Base-by-base conservation (phyloP, 2,888 invertebrate species). In the Nebria salina region DNA sequence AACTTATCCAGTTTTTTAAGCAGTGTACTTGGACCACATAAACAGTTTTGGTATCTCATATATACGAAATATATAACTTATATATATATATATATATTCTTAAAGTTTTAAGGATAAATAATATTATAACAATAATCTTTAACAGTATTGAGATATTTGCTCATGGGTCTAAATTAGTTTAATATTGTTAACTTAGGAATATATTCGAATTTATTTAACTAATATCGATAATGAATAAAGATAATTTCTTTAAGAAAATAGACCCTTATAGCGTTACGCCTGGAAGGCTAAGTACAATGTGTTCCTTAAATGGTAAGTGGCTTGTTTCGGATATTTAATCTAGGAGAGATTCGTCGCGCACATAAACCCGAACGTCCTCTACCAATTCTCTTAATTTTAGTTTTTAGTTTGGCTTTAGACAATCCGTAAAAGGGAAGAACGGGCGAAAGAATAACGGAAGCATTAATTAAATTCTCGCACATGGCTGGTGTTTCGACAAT, bases 381-480 rank as follows among this genome's bases (percentile, higher is more conserved):
- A 15, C 11, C 13, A 65, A 75, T 72, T 65, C 26, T 34, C n/a
- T 70, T 75, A 25, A 43, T 41, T 42, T 73, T 73, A 73, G 1
- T 72, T 26, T 41, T 43, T 41, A 20, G 8, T 65, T 76, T 76
- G 8, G 11, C 2, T 4, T 26, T 25, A 54, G 72, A 25, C 54
- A 75, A 13, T 68, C 65, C 64, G 9, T 72, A 75, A 1, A 76
- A 65, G 11, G 68, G 43, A 68, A 54, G 75, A 15, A 81, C 65
- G 1, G 81, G 81, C 70, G 70, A 66, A 5, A 81, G 70, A 64
- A 81, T 65, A n/a, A 81, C 81, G 72, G 75, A 81, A 20, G 76
- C 81, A 41, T 81, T 81, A 64, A 81, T 20, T 41, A 81, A 64
- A 72, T 81, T 73, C 65, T 78, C 41, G 5, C 42, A n/a, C 41